These are phyloP conservation scores for Scyliorhinus canicula DNA, from an alignment of 2,797 vertebrate genomes.

Conservation along the genomic window DNA sequence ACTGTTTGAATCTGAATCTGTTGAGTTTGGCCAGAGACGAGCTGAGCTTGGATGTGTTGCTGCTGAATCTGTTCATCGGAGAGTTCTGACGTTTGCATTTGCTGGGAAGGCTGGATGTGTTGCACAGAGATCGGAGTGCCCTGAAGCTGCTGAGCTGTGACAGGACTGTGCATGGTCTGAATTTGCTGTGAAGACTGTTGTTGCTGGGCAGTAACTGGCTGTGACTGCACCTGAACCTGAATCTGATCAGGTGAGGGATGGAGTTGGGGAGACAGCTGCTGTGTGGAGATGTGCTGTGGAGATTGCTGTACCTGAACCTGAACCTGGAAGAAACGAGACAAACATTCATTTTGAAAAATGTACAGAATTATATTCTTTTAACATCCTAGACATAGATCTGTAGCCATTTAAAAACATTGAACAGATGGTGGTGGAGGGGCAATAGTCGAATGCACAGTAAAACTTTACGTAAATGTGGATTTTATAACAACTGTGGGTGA, in stretches of 20 bases:
- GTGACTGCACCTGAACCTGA: slow-evolving; percentile 89
- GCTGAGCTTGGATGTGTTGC: slow-evolving; percentile 90
- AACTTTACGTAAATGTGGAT: background rate
- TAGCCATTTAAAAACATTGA: background rate
- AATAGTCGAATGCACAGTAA: background rate
- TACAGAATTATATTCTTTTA: background rate
- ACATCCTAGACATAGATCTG: background rate
- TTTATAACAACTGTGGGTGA: background rate
- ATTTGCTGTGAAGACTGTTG: slow-evolving; percentile 75
- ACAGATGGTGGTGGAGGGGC: background rate
- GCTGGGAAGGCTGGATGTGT: slow-evolving; percentile 70
- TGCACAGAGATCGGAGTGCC: slow-evolving; percentile 85
- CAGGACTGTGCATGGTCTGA: slow-evolving; percentile 81
- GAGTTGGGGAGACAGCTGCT: slow-evolving; percentile 87
- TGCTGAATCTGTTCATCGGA: slow-evolving; percentile 86
- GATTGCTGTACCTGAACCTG: slow-evolving; percentile 89
- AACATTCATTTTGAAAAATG: background rate
- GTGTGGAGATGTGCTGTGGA: slow-evolving; percentile 70
- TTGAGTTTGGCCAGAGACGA: slow-evolving; percentile 79
- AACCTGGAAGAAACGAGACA: slow-evolving; percentile 61
- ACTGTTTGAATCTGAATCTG: slow-evolving; percentile 94
- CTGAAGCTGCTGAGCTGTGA: slow-evolving; percentile 78
- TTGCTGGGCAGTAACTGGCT: slow-evolving; percentile 56
- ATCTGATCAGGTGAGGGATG: slow-evolving; percentile 79
- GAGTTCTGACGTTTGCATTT: slow-evolving; percentile 73